phyloP scores from a whole-genome alignment of 1,140 invertebrate genomes.

The Lordiphosa collinella region DNA sequence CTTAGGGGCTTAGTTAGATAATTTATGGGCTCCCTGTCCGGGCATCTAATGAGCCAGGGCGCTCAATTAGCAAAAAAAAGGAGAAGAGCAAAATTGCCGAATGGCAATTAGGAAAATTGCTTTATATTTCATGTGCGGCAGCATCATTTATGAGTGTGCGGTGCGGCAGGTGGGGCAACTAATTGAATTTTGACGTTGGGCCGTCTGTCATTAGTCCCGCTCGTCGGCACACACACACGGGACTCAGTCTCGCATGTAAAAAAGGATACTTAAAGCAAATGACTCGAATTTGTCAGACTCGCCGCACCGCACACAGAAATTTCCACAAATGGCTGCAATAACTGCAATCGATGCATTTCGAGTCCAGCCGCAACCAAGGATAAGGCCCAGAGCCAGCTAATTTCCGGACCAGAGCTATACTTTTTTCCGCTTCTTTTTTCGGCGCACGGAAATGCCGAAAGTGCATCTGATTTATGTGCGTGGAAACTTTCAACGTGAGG shows the following conservation, averaged over 20 bases:
- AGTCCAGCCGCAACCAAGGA: neutral
- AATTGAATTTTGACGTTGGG: constrained; percentile 68
- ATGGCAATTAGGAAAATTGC: constrained; percentile 72
- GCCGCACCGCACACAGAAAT: constrained; percentile 16
- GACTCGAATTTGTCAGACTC: constrained; percentile 52
- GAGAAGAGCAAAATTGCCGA: constrained; percentile 44
- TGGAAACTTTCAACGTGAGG: constrained; percentile 59
- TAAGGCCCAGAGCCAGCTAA: constrained; percentile 38
- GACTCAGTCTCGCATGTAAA: constrained; percentile 29
- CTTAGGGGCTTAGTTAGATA: constrained; percentile 47
- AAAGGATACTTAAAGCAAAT: constrained; percentile 58
- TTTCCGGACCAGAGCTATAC: constrained; percentile 36
- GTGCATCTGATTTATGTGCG: constrained; percentile 75
- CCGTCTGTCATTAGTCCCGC: constrained; percentile 50
- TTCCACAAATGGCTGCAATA: constrained; percentile 63
- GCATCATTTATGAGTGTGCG: constrained; percentile 66
- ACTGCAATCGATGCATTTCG: constrained; percentile 53
- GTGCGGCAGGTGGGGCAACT: constrained; percentile 5
- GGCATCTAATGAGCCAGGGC: constrained; percentile 60
- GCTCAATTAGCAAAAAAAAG: constrained; percentile 48
- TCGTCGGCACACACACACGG: neutral
- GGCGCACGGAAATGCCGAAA: constrained; percentile 60
- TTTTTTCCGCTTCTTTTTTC: constrained; percentile 21
- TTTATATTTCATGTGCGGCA: constrained; percentile 67
- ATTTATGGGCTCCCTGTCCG: constrained; percentile 45